Evolutionary conservation across 2,113 vertebrate species (phyloP).

Genomic region (Planiliza haematocheilus): DNA sequence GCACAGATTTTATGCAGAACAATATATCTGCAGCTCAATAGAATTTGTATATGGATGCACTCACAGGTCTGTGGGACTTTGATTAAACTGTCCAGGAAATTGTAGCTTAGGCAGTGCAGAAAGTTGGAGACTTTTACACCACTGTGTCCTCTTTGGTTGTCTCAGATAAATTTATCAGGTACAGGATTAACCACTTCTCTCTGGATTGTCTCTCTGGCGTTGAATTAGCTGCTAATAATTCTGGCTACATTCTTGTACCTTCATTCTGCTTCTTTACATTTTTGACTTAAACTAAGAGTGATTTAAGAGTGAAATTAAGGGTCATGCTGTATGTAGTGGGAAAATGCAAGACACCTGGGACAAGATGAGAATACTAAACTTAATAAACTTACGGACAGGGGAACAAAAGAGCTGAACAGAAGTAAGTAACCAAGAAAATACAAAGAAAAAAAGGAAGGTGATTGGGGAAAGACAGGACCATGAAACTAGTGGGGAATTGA

Average conservation of each 20-base stretch:
- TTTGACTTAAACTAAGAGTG: not conserved
- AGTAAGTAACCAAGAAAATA: no score
- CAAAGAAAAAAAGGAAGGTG: no score
- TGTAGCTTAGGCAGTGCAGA: constrained; percentile 22
- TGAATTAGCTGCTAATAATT: not conserved
- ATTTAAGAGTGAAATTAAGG: no score
- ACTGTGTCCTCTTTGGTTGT: constrained; percentile 22
- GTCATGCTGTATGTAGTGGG: no score
- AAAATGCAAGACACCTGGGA: no score
- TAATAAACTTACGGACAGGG: no score
- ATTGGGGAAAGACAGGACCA: no score
- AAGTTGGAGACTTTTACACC: constrained; percentile 20
- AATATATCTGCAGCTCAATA: not conserved
- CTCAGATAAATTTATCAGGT: constrained; percentile 8
- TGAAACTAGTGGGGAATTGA: no score
- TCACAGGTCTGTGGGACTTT: not conserved
- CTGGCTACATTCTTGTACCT: not conserved
- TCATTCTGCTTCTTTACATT: not conserved
- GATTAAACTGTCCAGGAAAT: constrained; percentile 24
- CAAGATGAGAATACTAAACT: no score
- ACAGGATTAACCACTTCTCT: not conserved
- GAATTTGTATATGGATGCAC: not conserved
- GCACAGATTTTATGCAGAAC: not conserved
- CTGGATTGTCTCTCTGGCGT: not conserved
- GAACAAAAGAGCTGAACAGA: no score